Base-by-base conservation (phyloP, 2,113 vertebrate genomes). In the Protomyctophum bolini region DNA sequence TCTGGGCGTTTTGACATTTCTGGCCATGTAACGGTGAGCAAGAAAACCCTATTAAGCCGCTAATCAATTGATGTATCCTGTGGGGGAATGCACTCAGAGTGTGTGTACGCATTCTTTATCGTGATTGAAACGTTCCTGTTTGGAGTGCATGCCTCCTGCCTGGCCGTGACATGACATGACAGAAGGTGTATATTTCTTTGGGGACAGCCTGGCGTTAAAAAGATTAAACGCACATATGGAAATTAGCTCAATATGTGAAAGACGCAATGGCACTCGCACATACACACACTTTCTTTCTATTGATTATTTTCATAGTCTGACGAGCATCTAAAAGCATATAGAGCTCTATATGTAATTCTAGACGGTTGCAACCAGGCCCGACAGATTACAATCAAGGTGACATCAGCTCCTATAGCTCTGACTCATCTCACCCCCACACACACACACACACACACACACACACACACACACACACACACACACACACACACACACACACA, bases 1-100 rank as follows among this genome's bases (percentile, higher is more conserved):
- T 86, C 82, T 70, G 64, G 79, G 77, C 77, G 83, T 83, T 89
- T 84, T 86, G 87, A 91, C 88, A 88, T 87, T 89, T 88, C 70
- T 74, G 80, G 66, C 81, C 54, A 81, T 81, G 82, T 80, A 91
- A 85, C 85, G 83, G 86, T 77, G 77, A 79, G 82, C 81, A 80
- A 83, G 11, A 41, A 88, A 88, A 88, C 72, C 21, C 87, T 82
- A 91, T 91, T 86, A 90, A 79, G 81, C 73, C n/a, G 9, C 83
- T 87, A 87, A 89, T 90, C 87, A 91, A 85, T 85, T 87, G 83
- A 85, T 82, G 78, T 70, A 80, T 89, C 86, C 77, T 21, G 58
- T 67, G 83, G 78, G 77, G 66, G 77, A 83, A 79, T 65, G 59
- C 76, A 75, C 71, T 89, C 59, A 46, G 77, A 83, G 72, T 73